Evolutionary conservation across 2,797 vertebrate genomes (phyloP).

Genomic region (Semotilus atromaculatus): DNA sequence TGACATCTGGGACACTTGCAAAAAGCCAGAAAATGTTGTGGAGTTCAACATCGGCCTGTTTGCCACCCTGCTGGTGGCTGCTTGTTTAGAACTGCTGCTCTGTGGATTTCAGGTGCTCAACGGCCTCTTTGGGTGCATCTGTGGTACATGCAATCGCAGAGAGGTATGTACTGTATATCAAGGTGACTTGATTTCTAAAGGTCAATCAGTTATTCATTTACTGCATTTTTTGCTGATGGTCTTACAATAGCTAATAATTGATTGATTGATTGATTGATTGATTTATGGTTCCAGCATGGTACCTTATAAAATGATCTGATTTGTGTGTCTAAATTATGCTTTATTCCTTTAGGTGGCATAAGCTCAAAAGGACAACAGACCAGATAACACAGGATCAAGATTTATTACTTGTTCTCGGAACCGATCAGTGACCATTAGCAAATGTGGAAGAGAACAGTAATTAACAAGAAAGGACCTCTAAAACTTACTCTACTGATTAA

Average conservation of each 20-base stretch:
- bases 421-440: background rate
- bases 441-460: background rate
- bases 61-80: conserved; percentile 63
- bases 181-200: background rate
- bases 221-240: background rate
- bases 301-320: background rate
- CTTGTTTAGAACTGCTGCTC: conserved; percentile 64
- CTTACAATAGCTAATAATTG: background rate
- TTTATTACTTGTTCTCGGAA: background rate
- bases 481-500: background rate
- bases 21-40: conserved; percentile 59
- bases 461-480: background rate
- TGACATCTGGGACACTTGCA: conserved; percentile 55
- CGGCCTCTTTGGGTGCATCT: conserved; percentile 78
- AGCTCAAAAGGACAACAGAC: background rate
- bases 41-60: conserved; percentile 77
- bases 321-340: background rate
- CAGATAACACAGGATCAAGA: background rate
- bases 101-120: conserved; percentile 75
- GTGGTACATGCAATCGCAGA: conserved; percentile 72
- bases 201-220: background rate
- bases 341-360: background rate
- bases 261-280: too few species aligned
- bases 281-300: background rate
- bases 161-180: conserved; percentile 63